A percentile compares a stretch with the other conserved stretches of the same genome.
Conservation (phyloP, 2,113 vertebrate species). For the Murina feae region DNA sequence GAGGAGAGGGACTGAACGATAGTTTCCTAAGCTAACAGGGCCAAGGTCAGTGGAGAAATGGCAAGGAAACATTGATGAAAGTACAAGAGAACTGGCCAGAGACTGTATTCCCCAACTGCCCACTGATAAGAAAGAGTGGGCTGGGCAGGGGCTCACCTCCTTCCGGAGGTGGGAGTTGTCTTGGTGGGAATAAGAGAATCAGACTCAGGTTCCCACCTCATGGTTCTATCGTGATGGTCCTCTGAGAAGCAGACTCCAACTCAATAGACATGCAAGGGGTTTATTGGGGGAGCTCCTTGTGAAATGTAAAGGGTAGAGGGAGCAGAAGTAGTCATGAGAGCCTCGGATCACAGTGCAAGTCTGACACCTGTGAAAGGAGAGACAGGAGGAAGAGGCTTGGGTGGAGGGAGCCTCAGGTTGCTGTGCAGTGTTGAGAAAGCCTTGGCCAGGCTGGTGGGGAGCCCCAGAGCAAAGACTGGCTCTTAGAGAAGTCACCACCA, state of each 20-base stretch:
- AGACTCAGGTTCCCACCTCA: neutral
- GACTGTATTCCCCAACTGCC: neutral
- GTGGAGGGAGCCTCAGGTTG: neutral
- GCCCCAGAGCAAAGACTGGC: neutral
- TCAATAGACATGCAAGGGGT: neutral
- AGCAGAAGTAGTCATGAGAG: neutral
- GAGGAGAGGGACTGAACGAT: neutral
- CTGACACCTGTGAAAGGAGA: neutral
- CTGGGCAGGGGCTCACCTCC: neutral
- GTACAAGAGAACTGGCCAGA: neutral
- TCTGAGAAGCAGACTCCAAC: neutral
- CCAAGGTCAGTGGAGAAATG: neutral
- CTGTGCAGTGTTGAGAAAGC: neutral
- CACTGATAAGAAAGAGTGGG: rapidly evolving
- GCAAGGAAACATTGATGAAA: neutral
- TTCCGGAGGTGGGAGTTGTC: too few species aligned
- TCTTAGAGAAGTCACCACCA: neutral
- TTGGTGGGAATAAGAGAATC: neutral
- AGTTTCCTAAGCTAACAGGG: neutral
- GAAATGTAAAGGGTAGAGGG: neutral
- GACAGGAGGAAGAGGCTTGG: neutral
- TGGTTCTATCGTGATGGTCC: neutral
- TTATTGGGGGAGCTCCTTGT: neutral
- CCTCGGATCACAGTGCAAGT: neutral
- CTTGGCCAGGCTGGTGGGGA: rapidly evolving